Base-by-base conservation (phyloP, 2,888 invertebrate species). In the Rotaria sp. region DNA sequence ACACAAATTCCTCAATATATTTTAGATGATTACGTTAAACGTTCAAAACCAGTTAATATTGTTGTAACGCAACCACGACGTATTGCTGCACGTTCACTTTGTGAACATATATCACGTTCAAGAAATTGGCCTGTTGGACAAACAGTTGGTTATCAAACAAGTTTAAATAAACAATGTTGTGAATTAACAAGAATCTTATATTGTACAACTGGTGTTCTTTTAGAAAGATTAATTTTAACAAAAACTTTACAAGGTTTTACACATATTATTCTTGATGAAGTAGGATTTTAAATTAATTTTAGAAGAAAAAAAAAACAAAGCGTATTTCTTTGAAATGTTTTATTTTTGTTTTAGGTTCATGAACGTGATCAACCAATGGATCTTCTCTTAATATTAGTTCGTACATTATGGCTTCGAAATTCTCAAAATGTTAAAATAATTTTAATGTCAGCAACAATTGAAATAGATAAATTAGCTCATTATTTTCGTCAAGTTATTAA, bases 381-480 rank as follows among this genome's bases (percentile, higher is more conserved):
- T 90, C 96, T 97, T 90, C 92, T 95, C 2, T 91, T 97, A 41
- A 92, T 97, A 24, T 92, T 97, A 21, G 94, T 96, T 0, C 94
- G 95, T 88, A 95, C 94, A 89, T 92, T 96, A 84, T 84, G 55
- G 59, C n/a, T 38, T 15, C 26, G 38, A 30, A 57, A 84, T 55
- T 84, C 41, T 59, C 57, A 41, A 18, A 84, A 84, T 35, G 84
- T 88, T 75, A 89, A 93, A 93, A 91, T 95, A 0, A 93, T 97
- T 85, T 92, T 97, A 5, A 97, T 97, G 97, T 97, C 96, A 0
- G 97, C 97, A 0, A 97, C 97, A 2, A 94, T 96, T 89, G 94
- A 96, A 89, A 93, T 94, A 0, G 91, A 93, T 5, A 92, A 93
- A 87, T 95, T 95, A 91, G 93, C 94, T 0, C 90, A 93, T 50